These are phyloP conservation scores for Arge pagana DNA, from an alignment of 2,888 invertebrate genomes.

Conservation along the genomic window DNA sequence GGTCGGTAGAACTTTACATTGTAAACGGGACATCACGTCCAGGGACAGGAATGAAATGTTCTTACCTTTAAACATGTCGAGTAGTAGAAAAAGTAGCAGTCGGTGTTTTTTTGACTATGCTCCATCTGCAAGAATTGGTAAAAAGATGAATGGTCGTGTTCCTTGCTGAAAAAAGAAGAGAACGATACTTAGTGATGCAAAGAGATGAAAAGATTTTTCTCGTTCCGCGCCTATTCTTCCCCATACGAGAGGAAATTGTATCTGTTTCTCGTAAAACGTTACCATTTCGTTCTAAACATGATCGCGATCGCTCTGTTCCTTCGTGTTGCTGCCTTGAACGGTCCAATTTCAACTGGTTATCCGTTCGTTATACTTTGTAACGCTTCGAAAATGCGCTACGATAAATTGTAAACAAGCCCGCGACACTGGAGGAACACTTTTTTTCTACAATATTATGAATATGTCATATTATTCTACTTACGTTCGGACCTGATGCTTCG, in stretches of 20 bases:
- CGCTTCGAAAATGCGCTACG: background rate
- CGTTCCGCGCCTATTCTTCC: background rate
- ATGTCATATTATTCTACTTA: constrained; percentile 37
- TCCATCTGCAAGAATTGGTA: constrained; percentile 63
- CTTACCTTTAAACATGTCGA: constrained; percentile 83
- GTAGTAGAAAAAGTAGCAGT: constrained; percentile 89
- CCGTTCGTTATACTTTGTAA: too few species aligned
- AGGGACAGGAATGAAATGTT: constrained; percentile 22
- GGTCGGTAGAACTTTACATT: background rate
- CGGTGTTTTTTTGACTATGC: constrained; percentile 76
- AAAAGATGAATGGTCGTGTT: constrained; percentile 56
- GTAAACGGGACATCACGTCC: constrained; percentile 6
- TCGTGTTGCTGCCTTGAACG: constrained; percentile 11
- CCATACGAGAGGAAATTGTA: background rate
- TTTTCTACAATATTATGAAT: constrained; percentile 28
- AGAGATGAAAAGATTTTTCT: background rate
- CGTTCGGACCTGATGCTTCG: constrained; percentile 36
- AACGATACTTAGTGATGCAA: constrained; percentile 6
- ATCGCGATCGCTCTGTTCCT: constrained; percentile 28
- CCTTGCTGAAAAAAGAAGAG: constrained; percentile 47
- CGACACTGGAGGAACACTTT: constrained; percentile 33
- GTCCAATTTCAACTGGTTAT: constrained; percentile 14
- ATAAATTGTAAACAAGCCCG: background rate
- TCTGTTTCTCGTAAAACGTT: constrained; percentile 33
- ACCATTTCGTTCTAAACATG: constrained; percentile 53